phyloP scores from a whole-genome alignment of 2,888 invertebrate species.

The Actias luna region DNA sequence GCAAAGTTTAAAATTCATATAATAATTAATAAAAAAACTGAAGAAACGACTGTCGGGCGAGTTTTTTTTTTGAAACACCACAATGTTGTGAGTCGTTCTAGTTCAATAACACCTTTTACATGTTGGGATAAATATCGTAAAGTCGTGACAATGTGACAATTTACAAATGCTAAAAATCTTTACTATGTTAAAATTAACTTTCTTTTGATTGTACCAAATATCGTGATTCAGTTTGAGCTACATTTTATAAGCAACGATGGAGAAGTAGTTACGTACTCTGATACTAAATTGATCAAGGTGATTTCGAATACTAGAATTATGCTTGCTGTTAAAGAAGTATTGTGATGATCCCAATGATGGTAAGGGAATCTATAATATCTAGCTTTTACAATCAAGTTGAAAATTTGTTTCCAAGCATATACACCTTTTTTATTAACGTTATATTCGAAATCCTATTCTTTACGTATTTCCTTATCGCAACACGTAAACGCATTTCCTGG shows the following conservation, averaged over 20 bases:
- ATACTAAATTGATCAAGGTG: background rate
- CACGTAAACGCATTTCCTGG: no score
- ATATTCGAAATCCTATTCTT: no score
- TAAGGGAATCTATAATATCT: background rate
- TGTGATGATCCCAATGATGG: background rate
- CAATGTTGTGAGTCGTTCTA: conserved; percentile 37
- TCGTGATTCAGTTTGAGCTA: background rate
- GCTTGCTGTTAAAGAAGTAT: background rate
- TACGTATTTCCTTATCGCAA: no score
- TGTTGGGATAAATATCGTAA: conserved; percentile 8
- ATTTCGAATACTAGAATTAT: background rate
- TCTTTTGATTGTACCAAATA: background rate
- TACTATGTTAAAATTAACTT: background rate
- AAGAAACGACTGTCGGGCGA: conserved; percentile 32
- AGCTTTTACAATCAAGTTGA: background rate
- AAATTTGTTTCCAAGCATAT: background rate
- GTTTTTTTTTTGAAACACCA: conserved; percentile 32
- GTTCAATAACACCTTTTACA: conserved; percentile 20
- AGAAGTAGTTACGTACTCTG: background rate
- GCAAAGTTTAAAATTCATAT: conserved; percentile 34
- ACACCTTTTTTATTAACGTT: no score
- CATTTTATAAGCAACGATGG: background rate
- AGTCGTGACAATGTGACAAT: background rate
- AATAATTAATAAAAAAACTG: conserved; percentile 36
- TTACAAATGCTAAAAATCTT: background rate